phyloP scores from a whole-genome alignment of 2,797 vertebrate genomes.

The Sebastolobus alascanus region DNA sequence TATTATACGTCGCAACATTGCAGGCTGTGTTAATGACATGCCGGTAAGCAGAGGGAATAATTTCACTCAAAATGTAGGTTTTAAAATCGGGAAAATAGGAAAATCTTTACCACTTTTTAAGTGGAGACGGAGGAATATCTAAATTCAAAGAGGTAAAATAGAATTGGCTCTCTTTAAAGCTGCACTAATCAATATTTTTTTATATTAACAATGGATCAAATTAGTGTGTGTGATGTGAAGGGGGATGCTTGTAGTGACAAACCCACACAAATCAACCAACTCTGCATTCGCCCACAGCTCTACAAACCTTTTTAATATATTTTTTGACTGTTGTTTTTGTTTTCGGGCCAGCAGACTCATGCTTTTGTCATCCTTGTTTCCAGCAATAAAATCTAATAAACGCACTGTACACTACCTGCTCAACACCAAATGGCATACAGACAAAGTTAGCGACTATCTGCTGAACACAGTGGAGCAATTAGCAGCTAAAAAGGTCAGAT shows the following conservation, averaged over 20 bases:
- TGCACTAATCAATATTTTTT: neutral
- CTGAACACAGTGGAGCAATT: neutral
- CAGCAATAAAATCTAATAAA: neutral
- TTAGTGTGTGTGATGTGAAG: neutral
- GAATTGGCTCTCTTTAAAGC: neutral
- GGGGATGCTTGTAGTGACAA: neutral
- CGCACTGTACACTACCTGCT: neutral
- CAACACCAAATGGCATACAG: neutral
- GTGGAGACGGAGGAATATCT: neutral
- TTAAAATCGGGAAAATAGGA: neutral
- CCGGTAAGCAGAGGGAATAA: neutral
- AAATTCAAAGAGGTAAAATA: neutral
- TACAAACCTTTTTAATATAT: neutral
- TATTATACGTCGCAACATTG: slow-evolving; percentile 17
- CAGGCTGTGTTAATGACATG: slow-evolving; percentile 27
- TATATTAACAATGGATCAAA: neutral
- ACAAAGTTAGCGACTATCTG: neutral
- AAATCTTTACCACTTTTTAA: slow-evolving; percentile 3
- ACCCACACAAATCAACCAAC: neutral
- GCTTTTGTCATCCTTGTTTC: neutral
- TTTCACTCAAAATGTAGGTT: slow-evolving; percentile 20
- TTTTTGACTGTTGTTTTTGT: neutral
- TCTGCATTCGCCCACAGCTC: neutral
- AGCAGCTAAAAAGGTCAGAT: neutral
- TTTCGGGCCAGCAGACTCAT: neutral